These are phyloP conservation scores for Cordilura impudica DNA, from an alignment of 2,888 invertebrate genomes.

Conservation along the genomic window DNA sequence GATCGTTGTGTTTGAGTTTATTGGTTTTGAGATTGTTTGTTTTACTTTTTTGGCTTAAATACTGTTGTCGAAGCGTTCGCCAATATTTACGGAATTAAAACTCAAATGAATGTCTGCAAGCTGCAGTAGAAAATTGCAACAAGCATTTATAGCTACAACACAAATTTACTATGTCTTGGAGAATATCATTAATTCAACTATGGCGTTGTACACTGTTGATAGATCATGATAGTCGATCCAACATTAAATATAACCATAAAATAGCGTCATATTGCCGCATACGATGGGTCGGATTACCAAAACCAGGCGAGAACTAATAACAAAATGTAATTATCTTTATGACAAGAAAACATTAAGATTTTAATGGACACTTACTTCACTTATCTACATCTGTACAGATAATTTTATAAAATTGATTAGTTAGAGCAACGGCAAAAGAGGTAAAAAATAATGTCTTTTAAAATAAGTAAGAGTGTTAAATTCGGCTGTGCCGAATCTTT, in stretches of 20 bases:
- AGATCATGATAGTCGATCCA: constrained; percentile 58
- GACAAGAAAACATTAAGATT: no score
- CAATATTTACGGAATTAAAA: background rate
- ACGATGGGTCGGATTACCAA: background rate
- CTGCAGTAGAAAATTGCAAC: background rate
- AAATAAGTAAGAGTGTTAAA: no score
- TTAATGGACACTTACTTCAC: no score
- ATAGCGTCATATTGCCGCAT: constrained; percentile 62
- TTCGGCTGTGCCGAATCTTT: no score
- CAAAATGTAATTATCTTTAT: no score
- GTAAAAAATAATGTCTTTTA: no score
- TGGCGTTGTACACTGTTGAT: constrained; percentile 51
- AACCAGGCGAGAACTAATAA: no score
- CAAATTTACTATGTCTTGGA: background rate
- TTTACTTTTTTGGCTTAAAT: background rate
- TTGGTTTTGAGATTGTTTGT: background rate
- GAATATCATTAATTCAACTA: constrained; percentile 46
- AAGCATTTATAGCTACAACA: background rate
- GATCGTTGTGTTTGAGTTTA: background rate
- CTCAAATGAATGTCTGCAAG: no score
- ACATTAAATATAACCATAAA: constrained; percentile 66
- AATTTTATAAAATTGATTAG: no score
- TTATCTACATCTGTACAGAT: no score
- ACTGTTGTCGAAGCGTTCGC: background rate
- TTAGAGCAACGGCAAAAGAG: no score